A percentile compares a stretch with the other conserved stretches of the same genome.
Evolutionary conservation across 2,797 vertebrate genomes (phyloP).

Genomic region (Phalanger gymnotis): DNA sequence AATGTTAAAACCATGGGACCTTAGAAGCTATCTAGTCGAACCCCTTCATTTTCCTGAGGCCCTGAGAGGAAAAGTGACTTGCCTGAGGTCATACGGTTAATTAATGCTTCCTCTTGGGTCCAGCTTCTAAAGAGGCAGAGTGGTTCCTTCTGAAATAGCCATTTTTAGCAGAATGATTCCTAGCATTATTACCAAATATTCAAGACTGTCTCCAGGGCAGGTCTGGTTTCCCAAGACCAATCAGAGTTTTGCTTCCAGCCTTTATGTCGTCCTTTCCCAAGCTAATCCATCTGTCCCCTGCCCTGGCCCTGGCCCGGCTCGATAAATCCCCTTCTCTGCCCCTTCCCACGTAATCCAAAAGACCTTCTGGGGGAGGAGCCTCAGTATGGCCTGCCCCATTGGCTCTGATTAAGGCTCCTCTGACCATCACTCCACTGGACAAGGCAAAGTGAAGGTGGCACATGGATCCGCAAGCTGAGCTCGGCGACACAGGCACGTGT

Average conservation of each 20-base stretch:
- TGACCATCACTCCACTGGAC: neutral
- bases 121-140: neutral
- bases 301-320: neutral
- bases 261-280: neutral
- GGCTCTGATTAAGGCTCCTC: neutral
- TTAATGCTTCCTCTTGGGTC: neutral
- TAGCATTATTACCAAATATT: neutral
- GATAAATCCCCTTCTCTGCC: neutral
- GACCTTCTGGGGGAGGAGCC: neutral
- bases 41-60: neutral
- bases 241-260: neutral
- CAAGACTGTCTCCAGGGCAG: neutral
- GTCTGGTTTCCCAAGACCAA: neutral
- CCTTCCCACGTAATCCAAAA: neutral
- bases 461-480: accelerated
- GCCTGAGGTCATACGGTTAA: neutral
- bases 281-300: neutral
- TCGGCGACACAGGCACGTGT: neutral
- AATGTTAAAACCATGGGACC: neutral
- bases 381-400: neutral
- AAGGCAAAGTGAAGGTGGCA: neutral
- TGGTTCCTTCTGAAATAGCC: neutral
- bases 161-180: neutral
- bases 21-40: neutral
- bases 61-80: neutral